Percentiles rank a stretch among this genome's conserved stretches.
Conservation (phyloP, 1,140 invertebrate genomes). For the Platorchestia sp. region DNA sequence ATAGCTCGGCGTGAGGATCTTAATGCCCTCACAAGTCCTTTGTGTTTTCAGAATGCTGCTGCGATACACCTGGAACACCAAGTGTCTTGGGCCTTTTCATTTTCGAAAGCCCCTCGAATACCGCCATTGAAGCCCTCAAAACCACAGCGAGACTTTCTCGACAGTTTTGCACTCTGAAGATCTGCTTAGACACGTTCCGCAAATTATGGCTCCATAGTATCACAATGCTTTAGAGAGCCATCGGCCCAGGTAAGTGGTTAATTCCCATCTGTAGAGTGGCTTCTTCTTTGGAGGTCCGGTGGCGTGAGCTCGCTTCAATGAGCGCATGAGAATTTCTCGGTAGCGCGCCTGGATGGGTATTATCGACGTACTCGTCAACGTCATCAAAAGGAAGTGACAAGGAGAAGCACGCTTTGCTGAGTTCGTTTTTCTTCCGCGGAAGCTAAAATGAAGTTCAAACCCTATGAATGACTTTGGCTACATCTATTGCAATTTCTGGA, state of each 20-base stretch:
- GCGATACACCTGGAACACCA: background rate
- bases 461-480: background rate
- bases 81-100: background rate
- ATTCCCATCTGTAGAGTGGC: background rate
- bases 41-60: background rate
- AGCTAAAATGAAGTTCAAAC: background rate
- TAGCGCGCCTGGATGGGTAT: background rate
- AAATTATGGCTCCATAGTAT: background rate
- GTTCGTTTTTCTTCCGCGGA: background rate
- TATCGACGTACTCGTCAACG: background rate
- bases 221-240: background rate
- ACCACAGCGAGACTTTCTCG: background rate
- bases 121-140: background rate
- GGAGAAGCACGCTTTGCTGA: background rate
- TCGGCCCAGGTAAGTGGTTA: background rate
- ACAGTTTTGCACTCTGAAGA: background rate
- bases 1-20: background rate
- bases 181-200: background rate
- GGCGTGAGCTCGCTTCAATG: background rate
- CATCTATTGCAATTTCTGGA: background rate
- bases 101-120: background rate
- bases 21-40: background rate
- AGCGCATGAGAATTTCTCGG: background rate
- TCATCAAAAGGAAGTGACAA: constrained; percentile 1
- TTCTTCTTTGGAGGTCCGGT: background rate